Evolutionary conservation across 2,888 invertebrate genomes (phyloP).

Genomic region (Brenthis ino): DNA sequence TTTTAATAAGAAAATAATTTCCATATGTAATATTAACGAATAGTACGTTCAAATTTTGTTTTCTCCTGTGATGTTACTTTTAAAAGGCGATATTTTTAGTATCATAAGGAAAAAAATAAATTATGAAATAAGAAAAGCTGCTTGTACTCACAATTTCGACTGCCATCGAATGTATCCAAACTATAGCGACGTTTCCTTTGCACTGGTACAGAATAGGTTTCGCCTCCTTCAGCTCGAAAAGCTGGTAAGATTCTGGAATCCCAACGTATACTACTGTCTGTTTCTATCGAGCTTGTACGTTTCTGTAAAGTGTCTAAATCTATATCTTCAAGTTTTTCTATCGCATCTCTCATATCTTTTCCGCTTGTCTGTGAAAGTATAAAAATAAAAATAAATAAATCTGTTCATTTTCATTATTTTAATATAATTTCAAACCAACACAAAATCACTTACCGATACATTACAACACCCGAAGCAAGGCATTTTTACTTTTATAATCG

Average conservation of each 20-base stretch:
- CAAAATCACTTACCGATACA: conserved; percentile 9
- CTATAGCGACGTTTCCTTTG: conserved; percentile 2
- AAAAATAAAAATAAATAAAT: background rate
- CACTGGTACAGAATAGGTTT: background rate
- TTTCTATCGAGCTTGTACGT: conserved; percentile 9
- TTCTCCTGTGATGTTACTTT: too few relatives aligned
- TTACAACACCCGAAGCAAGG: conserved; percentile 12
- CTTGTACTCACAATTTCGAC: background rate
- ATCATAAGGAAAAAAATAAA: too few relatives aligned
- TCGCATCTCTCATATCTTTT: conserved; percentile 10
- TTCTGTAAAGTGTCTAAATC: conserved; percentile 11
- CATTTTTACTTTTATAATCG: background rate
- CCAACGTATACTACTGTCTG: conserved; percentile 9
- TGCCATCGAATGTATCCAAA: background rate
- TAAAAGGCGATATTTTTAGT: too few relatives aligned
- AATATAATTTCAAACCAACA: background rate
- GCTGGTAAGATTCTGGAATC: conserved; percentile 12
- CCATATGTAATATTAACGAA: too few relatives aligned
- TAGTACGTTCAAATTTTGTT: too few relatives aligned
- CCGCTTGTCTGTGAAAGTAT: conserved; percentile 2
- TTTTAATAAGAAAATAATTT: too few relatives aligned
- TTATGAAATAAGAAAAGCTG: too few relatives aligned
- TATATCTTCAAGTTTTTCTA: conserved; percentile 15
- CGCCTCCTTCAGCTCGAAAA: background rate
- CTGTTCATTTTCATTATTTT: background rate